These are phyloP conservation scores for Cacajao melanocephalus DNA, from an alignment of 2,797 vertebrate genomes.

Conservation along the genomic window DNA sequence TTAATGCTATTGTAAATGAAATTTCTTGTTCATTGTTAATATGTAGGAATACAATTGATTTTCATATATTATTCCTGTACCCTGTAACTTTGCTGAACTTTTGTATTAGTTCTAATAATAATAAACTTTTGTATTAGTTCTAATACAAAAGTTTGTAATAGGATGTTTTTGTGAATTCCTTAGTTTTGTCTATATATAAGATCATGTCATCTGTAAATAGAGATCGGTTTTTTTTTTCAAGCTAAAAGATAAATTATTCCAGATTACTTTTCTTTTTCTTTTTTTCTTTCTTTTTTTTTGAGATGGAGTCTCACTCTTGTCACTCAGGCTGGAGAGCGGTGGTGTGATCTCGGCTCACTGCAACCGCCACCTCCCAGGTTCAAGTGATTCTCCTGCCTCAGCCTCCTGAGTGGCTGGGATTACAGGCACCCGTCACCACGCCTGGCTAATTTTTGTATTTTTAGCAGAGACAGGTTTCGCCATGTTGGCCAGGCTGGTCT, in stretches of 20 bases:
- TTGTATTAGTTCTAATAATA: neutral
- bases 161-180: neutral
- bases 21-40: neutral
- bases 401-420: no score
- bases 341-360: no score
- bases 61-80: neutral
- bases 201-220: neutral
- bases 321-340: no score
- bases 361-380: no score
- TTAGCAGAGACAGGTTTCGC: no score
- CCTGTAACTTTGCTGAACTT: neutral
- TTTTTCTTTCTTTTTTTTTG: no score
- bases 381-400: no score
- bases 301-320: no score
- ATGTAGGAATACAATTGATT: neutral
- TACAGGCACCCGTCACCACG: no score
- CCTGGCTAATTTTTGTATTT: no score
- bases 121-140: neutral
- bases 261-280: neutral
- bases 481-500: no score
- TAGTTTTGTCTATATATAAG: neutral
- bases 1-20: neutral
- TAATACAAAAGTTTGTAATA: neutral
- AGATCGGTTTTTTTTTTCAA: neutral
- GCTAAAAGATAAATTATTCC: neutral